Conservation (phyloP, 1,140 invertebrate species). For the Drosophila pachea region DNA sequence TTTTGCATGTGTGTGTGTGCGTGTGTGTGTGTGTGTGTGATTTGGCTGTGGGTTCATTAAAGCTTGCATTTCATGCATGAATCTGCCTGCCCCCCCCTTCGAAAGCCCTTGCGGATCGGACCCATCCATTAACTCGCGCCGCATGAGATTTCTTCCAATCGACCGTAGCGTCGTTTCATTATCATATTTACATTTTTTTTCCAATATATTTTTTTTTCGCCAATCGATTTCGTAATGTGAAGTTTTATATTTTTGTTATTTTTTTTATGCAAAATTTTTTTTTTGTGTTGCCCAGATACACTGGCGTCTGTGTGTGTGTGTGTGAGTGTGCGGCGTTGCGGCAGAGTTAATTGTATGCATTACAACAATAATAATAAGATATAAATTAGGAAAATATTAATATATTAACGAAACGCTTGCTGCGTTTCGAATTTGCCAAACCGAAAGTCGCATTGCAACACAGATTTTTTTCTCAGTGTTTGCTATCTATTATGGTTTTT, state of each 20-base stretch:
- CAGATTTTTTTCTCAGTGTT: background rate
- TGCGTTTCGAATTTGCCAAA: conserved; percentile 66
- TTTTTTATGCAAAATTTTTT: conserved; percentile 59
- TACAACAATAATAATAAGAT: conserved; percentile 54
- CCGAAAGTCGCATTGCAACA: conserved; percentile 59
- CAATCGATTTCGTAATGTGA: conserved; percentile 52
- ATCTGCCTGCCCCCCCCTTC: conserved; percentile 37
- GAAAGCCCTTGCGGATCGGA: conserved; percentile 19
- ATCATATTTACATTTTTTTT: conserved; percentile 61
- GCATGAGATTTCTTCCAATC: conserved; percentile 70
- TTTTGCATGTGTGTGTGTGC: conserved; percentile 40
- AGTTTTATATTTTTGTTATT: conserved; percentile 33
- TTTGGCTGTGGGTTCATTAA: conserved; percentile 62
- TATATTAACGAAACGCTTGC: conserved; percentile 57
- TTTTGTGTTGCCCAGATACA: conserved; percentile 49
- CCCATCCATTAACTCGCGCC: conserved; percentile 60
- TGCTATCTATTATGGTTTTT: background rate
- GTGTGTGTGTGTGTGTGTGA: conserved; percentile 48
- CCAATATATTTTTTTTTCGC: conserved; percentile 39
- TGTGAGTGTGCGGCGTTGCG: conserved; percentile 19
- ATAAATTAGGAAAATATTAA: conserved; percentile 76
- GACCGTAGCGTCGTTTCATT: conserved; percentile 70
- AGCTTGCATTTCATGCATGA: conserved; percentile 76
- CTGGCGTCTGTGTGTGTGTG: conserved; percentile 11
- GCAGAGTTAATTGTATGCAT: conserved; percentile 50